Evolutionary conservation across 2,797 vertebrate genomes (phyloP), one percentile per base, ranked within the genome.

Genomic region (Coreius guichenoti): DNA sequence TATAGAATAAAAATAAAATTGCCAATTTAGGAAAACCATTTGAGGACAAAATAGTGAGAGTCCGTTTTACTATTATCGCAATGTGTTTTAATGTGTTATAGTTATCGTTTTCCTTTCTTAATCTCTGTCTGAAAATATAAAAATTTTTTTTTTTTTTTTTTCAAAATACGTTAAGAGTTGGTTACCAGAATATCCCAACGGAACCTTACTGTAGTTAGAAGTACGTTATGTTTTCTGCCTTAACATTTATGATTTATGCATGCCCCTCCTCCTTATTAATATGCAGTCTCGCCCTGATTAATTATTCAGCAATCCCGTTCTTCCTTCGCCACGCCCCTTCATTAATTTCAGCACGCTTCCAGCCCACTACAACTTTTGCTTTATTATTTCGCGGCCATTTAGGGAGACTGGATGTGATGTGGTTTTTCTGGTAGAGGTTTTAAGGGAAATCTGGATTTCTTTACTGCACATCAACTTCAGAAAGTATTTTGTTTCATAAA

Each of bases 321-420:
- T 33, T 58, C 31, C 14, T 36, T 61, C 33, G 16, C 43, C 67
- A 79, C 83, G 69, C 83, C 86, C 76, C 26, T 49, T 83, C 65
- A 69, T 85, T 85, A 81, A 87, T 81, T 72, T 84, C 67, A 63
- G 56, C 87, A 70, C 31, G 70, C 65, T 77, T 70, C 23, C 49
- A 72, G 26, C 47, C 39, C 47, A 7, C 43, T 36, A 47, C 58
- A 80, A 84, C 65, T 87, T 86, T 76, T 68, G 51, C 6, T 82
- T 87, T 78, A 78, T 81, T 72, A 63, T 88, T 75, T n/a, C 74
- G 26, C 58, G 56, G 85, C 67, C n/a, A n/a, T 63, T 84, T 63
- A 19, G 69, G 5, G 61, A n/a, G 5, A 33, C 58, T 51, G 49
- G 26, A 29, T 26, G 63, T 47, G 33, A 82, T 63, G 70, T 65